These are phyloP conservation scores for Macrostomum lignano DNA, from an alignment of 1,140 invertebrate species.

Conservation along the genomic window DNA sequence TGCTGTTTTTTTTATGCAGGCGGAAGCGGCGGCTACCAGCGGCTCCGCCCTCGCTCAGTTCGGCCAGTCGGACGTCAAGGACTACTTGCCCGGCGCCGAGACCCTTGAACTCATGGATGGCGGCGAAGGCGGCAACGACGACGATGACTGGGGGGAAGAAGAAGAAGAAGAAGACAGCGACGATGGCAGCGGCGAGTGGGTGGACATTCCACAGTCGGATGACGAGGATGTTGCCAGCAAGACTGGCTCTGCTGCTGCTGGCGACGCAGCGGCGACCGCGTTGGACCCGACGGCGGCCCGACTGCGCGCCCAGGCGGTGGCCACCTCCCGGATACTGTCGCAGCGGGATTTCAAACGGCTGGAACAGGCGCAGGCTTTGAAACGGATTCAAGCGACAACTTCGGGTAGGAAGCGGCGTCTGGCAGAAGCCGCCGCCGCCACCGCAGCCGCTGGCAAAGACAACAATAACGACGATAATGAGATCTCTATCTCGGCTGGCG, in stretches of 20 bases:
- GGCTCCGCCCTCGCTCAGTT: no score
- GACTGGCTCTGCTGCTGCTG: constrained; percentile 15
- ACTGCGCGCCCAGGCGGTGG: neutral
- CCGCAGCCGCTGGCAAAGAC: neutral
- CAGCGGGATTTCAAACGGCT: neutral
- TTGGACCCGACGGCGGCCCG: constrained; percentile 3
- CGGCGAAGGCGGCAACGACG: constrained; percentile 7
- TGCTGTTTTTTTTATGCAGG: neutral
- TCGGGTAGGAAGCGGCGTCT: neutral
- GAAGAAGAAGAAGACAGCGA: constrained; percentile 37
- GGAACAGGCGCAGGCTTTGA: neutral
- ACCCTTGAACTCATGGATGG: neutral
- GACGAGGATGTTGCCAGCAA: constrained; percentile 8
- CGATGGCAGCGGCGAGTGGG: constrained; percentile 29
- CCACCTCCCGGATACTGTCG: neutral
- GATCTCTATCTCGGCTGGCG: neutral
- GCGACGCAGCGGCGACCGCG: constrained; percentile 6
- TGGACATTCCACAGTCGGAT: constrained; percentile 9
- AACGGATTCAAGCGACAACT: constrained; percentile 1
- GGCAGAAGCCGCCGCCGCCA: neutral
- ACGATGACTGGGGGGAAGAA: constrained; percentile 9
- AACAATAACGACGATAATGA: neutral
- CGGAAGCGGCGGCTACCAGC: no score
- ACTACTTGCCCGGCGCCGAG: constrained; percentile 5
- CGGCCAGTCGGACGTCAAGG: no score